Base-by-base conservation (phyloP, 2,797 vertebrate genomes). In the Sciurus vulgaris region DNA sequence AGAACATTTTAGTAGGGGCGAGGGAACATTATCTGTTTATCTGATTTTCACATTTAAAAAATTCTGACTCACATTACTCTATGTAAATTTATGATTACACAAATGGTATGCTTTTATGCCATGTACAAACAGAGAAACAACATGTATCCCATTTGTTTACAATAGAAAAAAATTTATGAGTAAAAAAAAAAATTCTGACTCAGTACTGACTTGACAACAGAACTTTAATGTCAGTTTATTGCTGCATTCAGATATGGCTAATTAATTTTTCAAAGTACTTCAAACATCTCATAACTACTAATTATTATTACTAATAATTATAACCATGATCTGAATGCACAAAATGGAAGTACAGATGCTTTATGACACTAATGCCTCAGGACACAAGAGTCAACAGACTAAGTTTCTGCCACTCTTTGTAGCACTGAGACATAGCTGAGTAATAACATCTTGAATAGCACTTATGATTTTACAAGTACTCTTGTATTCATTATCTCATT, bases 191-290 rank as follows among this genome's bases (percentile, higher is more conserved):
- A 86, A 63, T 69, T 89, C 73, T 78, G 44, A 67, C 47, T 92
- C 30, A 76, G 77, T 92, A 74, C 35, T 38, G 86, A 77, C 38
- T 49, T 78, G 84, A 92, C 61, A 73, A 77, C 47, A 95, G 89
- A 94, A 91, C 22, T 77, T 84, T 92, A 20, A 84, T 70, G 59
- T 28, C 24, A 84, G 26, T 49, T 95, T 89, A 70, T 6, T 54
- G 38, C 35, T 35, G 12, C 41, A 79, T 79, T 92, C 63, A 38
- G 26, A 92, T 38, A 61, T 4, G 83, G 72, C 33, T 91, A 85
- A 76, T 81, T 91, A 85, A 76, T 81, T 89, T 90, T 94, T 94
- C 88, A 73, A 89, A 93, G 65, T 49, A 92, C 81, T 96, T 79
- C 38, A 92, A 95, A 91, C 20, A 84, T 38, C 24, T 69, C 24